Percentiles rank a stretch among this genome's conserved stretches.
Conservation (phyloP, 2,797 vertebrate genomes). For the Pipistrellus nathusii region DNA sequence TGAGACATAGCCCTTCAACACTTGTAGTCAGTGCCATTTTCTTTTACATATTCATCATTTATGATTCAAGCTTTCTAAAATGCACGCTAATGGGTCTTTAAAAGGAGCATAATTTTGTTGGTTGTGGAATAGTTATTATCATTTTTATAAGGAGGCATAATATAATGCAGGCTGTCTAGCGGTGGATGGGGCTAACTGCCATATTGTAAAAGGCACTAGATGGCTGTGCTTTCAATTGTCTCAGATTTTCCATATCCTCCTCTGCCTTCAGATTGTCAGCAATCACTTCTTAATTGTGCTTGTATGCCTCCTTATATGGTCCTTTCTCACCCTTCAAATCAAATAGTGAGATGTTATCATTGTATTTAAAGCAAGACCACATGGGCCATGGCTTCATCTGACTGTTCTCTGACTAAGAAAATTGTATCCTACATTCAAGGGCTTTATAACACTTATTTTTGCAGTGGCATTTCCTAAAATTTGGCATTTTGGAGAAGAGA, state of each 20-base stretch:
- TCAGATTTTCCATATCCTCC: neutral
- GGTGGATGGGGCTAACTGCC: neutral
- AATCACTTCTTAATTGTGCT: neutral
- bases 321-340: conserved; percentile 6
- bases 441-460: neutral
- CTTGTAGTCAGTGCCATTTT: neutral
- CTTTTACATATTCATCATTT: neutral
- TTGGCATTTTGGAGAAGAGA: conserved; percentile 47
- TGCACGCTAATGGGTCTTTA: neutral
- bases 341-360: neutral
- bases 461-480: conserved; percentile 1
- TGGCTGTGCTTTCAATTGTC: neutral
- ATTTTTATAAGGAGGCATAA: neutral
- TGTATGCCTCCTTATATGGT: neutral
- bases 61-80: conserved; percentile 8
- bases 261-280: neutral
- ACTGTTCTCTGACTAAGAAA: neutral
- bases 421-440: neutral
- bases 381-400: neutral
- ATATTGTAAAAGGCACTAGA: neutral
- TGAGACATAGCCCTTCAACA: neutral
- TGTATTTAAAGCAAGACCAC: conserved; percentile 22
- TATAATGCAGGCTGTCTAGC: neutral
- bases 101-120: neutral
- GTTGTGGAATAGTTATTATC: neutral